Percentiles rank a stretch among this genome's conserved stretches.
phyloP scores from a whole-genome alignment of 2,797 vertebrate genomes.

The Mastacembelus armatus region DNA sequence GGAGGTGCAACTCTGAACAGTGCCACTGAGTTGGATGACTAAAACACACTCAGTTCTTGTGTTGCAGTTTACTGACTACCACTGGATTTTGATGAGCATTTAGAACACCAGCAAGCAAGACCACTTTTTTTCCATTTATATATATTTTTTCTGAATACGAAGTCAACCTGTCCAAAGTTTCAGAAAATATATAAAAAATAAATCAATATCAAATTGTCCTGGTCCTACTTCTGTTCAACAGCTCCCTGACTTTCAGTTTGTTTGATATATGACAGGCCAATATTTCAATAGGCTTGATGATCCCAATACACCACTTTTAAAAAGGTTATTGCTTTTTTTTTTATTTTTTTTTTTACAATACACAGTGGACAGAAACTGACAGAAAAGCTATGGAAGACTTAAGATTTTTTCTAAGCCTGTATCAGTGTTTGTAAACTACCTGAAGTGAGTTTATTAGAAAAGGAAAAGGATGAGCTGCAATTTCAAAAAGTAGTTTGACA shows the following conservation, averaged over 20 bases:
- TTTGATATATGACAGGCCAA: slow-evolving; percentile 74
- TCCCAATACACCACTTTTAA: slow-evolving; percentile 76
- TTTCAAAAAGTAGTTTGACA: slow-evolving; percentile 88
- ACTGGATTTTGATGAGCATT: slow-evolving; percentile 56
- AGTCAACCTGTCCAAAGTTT: slow-evolving; percentile 75
- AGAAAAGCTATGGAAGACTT: slow-evolving; percentile 88
- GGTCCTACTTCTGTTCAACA: slow-evolving; percentile 74
- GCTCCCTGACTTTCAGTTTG: slow-evolving; percentile 82
- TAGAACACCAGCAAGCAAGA: slow-evolving; percentile 62
- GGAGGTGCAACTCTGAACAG: slow-evolving; percentile 76
- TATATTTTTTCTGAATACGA: slow-evolving; percentile 58
- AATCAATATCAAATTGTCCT: slow-evolving; percentile 76
- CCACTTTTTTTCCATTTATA: slow-evolving; percentile 10
- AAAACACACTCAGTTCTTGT: slow-evolving; percentile 59
- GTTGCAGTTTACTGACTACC: slow-evolving; percentile 64
- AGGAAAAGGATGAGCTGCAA: slow-evolving; percentile 84
- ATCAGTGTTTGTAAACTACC: slow-evolving; percentile 91
- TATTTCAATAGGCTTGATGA: slow-evolving; percentile 75
- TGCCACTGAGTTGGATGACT: slow-evolving; percentile 66
- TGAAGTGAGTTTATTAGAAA: slow-evolving; percentile 85
- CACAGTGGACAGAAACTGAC: slow-evolving; percentile 86
- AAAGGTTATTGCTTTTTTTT: slow-evolving; percentile 88
- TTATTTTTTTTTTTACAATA: slow-evolving; percentile 80
- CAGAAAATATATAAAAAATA: slow-evolving; percentile 70
- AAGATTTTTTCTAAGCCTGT: slow-evolving; percentile 81